phyloP scores from a whole-genome alignment of 2,888 invertebrate genomes.

The Opisthograptis luteolata region DNA sequence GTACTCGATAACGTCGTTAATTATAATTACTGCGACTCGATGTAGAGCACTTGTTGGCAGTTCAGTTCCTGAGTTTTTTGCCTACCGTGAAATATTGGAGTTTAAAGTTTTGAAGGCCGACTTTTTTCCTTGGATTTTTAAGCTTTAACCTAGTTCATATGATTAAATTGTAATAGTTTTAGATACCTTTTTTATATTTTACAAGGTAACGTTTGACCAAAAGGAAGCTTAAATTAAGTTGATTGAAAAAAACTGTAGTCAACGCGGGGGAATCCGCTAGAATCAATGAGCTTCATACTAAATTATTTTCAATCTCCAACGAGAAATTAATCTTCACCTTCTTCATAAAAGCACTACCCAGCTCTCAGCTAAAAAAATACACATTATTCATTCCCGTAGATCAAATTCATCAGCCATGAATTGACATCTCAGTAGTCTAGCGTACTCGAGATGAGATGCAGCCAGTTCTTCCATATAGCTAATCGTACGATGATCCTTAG shows the following conservation, averaged over 20 bases:
- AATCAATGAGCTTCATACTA: too few relatives aligned
- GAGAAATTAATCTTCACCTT: too few relatives aligned
- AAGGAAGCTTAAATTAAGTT: too few relatives aligned
- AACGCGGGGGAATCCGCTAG: too few relatives aligned
- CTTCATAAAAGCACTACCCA: too few relatives aligned
- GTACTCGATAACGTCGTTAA: constrained; percentile 75
- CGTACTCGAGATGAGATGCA: constrained; percentile 40
- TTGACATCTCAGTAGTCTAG: constrained; percentile 47
- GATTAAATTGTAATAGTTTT: too few relatives aligned
- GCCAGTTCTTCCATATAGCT: constrained; percentile 40
- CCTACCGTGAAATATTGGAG: constrained; percentile 1
- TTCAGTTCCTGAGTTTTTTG: constrained; percentile 12
- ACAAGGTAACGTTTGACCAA: too few relatives aligned
- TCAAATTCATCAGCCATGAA: constrained; percentile 9
- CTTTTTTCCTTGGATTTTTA: neutral
- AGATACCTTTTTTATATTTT: too few relatives aligned
- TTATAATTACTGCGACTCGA: constrained; percentile 73
- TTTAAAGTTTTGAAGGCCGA: neutral
- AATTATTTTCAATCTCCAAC: too few relatives aligned
- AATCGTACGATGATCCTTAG: constrained; percentile 45
- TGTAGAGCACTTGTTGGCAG: constrained; percentile 10
- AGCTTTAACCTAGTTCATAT: neutral
- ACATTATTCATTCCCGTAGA: neutral
- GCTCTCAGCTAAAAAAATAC: too few relatives aligned
- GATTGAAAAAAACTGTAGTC: too few relatives aligned